Base-by-base conservation (phyloP, 2,797 vertebrate genomes). In the Pseudotriccus pelzelni region DNA sequence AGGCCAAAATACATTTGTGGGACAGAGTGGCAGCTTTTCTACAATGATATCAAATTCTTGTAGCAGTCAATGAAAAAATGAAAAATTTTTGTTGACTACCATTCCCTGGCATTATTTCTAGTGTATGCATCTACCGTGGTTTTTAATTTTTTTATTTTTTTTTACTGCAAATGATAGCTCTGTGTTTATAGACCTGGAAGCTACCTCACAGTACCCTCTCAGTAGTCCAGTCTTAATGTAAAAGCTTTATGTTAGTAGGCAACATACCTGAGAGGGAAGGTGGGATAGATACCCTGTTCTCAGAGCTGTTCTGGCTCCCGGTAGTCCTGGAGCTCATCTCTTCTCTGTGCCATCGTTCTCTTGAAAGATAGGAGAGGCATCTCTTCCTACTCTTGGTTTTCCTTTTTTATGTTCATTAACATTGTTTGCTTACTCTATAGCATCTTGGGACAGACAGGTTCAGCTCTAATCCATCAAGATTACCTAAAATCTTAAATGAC, bases 101-200 rank as follows among this genome's bases (percentile, higher is more conserved):
- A 7, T 77, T 91, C 10, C 8, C 28, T 78, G 24, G 13, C 17
- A 36, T 55, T 6, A 12, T 88, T 81, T 84, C 55, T 22, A 44
- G 7, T 13, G 18, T 19, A 46, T 3, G 15, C 0, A 0, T n/a
- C 25, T 63, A 3, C 17, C 75, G 17, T 19, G 28, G 27, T 23
- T n/a, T 30, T 46, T 22, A 22, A 12, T 46, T 21, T 63, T 39
- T 7, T 1, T 25, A 62, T 30, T 0, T 12, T 34, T 59, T 78
- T 68, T 55, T 56, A 68, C 17, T 3, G 2, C 22, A 77, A 72
- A 41, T 67, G 14, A 34, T 47, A 62, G 49, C 12, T 78, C 27
- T 78, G 24, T 59, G 24, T 75, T 77, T 76, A 47, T 4, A 41
- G 43, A 44, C 22, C 23, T 73, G 47, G 39, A 73, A 78, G 49